Evolutionary conservation across 2,113 vertebrate genomes (phyloP).

Genomic region (Oxyura jamaicensis): DNA sequence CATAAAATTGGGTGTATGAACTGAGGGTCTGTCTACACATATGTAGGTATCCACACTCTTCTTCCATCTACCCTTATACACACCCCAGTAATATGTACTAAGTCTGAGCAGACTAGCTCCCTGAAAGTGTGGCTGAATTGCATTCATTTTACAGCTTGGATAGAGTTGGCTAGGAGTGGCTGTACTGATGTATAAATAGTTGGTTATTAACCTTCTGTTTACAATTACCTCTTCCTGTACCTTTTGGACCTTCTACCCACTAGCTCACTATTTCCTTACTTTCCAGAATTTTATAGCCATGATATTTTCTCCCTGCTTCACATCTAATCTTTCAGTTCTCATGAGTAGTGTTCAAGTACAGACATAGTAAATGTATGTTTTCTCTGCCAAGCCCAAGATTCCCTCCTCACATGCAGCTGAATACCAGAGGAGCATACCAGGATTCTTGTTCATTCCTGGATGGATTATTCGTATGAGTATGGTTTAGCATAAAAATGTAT

Average conservation of each 20-base stretch:
- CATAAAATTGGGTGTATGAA: conserved; percentile 41
- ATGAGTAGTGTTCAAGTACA: neutral
- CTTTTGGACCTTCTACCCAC: neutral
- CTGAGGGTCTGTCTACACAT: conserved; percentile 62
- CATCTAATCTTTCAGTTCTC: neutral
- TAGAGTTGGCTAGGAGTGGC: neutral
- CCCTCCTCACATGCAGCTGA: neutral
- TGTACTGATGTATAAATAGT: neutral
- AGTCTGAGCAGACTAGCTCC: neutral
- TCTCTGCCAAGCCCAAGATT: conserved; percentile 12
- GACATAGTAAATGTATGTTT: neutral
- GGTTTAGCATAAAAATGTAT: neutral
- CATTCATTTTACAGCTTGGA: neutral
- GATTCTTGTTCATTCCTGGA: neutral
- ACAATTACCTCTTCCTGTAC: neutral
- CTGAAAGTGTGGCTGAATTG: neutral
- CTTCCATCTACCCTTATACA: neutral
- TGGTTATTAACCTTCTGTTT: neutral
- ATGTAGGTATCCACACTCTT: conserved; percentile 32
- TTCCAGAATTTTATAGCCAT: neutral
- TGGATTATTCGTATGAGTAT: neutral
- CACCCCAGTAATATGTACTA: neutral
- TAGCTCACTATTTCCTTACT: neutral
- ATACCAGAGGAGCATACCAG: neutral
- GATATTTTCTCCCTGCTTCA: neutral